Percentiles rank a stretch among this genome's conserved stretches.
phyloP scores from a whole-genome alignment of 2,113 vertebrate species.

The Stomatorhinus ivindoensis region DNA sequence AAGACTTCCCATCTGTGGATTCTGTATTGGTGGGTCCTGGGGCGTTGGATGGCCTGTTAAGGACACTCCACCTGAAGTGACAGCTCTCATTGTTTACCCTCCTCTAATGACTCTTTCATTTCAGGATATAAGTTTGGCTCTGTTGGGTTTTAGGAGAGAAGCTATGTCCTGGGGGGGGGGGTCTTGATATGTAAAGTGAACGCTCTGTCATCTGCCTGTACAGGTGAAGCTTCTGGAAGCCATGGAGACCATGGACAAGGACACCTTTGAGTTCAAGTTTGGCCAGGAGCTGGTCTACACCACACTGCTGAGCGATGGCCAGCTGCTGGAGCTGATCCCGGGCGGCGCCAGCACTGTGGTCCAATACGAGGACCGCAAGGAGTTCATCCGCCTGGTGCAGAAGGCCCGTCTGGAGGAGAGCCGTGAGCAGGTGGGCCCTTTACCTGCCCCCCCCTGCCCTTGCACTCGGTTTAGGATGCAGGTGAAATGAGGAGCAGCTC shows the following conservation, averaged over 20 bases:
- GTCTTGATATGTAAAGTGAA: background rate
- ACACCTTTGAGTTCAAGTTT: slow-evolving; percentile 91
- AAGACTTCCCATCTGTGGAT: slow-evolving; percentile 91
- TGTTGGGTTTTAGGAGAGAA: background rate
- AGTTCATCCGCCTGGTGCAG: slow-evolving; percentile 82
- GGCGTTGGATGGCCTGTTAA: background rate
- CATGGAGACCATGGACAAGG: slow-evolving; percentile 93
- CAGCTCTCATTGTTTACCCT: background rate
- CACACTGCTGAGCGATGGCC: slow-evolving; percentile 79
- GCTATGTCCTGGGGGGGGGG: background rate
- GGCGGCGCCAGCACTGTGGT: slow-evolving; percentile 71
- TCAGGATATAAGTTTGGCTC: background rate
- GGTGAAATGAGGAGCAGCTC: background rate
- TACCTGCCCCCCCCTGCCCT: background rate
- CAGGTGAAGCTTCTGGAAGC: slow-evolving; percentile 92
- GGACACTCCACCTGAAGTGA: background rate
- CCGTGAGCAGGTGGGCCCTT: slow-evolving; percentile 75
- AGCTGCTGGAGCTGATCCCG: slow-evolving; percentile 79
- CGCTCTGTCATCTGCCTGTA: slow-evolving; percentile 5
- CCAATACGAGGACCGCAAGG: slow-evolving; percentile 75
- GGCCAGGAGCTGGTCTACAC: slow-evolving; percentile 89
- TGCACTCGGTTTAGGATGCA: background rate
- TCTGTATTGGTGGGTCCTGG: slow-evolving; percentile 78
- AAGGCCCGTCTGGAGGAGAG: slow-evolving; percentile 84
- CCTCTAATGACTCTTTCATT: background rate